phyloP scores from a whole-genome alignment of 2,888 invertebrate genomes.

The Lordiphosa fenestrarum region DNA sequence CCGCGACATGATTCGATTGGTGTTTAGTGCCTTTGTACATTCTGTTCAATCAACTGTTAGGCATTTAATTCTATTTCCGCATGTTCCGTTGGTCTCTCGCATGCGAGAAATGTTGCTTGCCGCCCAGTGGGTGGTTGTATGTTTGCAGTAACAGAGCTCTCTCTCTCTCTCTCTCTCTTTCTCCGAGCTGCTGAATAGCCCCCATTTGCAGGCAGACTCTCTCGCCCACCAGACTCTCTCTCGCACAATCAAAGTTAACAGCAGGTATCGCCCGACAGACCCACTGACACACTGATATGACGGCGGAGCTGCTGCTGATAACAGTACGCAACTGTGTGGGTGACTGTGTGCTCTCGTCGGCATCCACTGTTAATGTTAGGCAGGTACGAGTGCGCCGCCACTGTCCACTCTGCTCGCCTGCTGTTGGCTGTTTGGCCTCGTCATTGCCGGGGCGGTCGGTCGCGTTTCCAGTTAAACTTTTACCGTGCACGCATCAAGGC shows the following conservation, averaged over 20 bases:
- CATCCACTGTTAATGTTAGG: slow-evolving; percentile 38
- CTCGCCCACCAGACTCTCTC: neutral
- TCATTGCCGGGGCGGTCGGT: slow-evolving; percentile 42
- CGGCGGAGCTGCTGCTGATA: slow-evolving; percentile 39
- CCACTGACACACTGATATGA: slow-evolving; percentile 68
- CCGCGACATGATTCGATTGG: too few species aligned
- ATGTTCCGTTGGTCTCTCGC: slow-evolving; percentile 23
- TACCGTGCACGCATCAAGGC: slow-evolving; percentile 64
- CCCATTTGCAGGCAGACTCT: neutral
- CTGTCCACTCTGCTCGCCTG: slow-evolving; percentile 16
- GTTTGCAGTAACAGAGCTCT: slow-evolving; percentile 15
- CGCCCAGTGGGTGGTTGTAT: slow-evolving; percentile 1
- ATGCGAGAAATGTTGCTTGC: slow-evolving; percentile 21
- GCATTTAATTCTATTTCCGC: neutral
- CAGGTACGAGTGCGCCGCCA: slow-evolving; percentile 35
- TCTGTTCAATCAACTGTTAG: too few species aligned
- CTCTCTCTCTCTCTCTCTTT: neutral
- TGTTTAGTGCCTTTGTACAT: too few species aligned
- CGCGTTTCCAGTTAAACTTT: slow-evolving; percentile 68
- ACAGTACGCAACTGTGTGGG: slow-evolving; percentile 50
- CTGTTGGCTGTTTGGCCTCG: slow-evolving; percentile 32
- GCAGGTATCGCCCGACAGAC: slow-evolving; percentile 43
- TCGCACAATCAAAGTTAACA: slow-evolving; percentile 36
- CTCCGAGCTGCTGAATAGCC: slow-evolving; percentile 1
- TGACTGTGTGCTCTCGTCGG: slow-evolving; percentile 20